Percentiles rank a stretch among this genome's conserved stretches.
These are phyloP conservation scores for Nephrotoma flavescens DNA, from an alignment of 2,888 invertebrate genomes.

Conservation along the genomic window DNA sequence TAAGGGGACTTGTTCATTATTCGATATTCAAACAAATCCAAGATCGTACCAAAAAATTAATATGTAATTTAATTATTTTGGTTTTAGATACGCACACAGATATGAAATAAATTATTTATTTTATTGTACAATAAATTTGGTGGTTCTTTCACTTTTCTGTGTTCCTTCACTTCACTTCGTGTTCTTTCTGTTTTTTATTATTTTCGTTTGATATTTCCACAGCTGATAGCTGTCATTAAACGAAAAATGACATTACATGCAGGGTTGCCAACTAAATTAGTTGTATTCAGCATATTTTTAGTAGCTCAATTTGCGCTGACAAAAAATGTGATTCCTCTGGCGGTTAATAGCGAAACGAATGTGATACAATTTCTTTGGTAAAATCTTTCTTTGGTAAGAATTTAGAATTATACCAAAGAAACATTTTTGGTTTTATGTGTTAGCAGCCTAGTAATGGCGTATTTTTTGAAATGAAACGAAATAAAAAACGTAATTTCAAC, in stretches of 20 bases:
- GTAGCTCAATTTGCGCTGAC: background rate
- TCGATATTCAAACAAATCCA: background rate
- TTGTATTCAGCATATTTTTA: background rate
- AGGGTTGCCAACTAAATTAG: background rate
- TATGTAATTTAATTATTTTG: background rate
- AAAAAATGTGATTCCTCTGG: too few species aligned
- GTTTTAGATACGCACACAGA: background rate
- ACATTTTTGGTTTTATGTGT: too few species aligned
- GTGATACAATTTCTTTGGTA: too few species aligned
- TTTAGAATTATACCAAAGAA: too few species aligned
- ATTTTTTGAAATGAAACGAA: too few species aligned
- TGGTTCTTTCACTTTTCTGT: background rate
- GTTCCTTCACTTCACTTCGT: background rate
- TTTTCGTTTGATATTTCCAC: background rate
- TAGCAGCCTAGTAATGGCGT: too few species aligned
- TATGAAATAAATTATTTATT: background rate
- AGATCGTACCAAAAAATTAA: background rate
- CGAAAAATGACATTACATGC: background rate
- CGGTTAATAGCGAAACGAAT: too few species aligned
- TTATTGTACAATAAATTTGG: background rate
- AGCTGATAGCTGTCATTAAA: background rate
- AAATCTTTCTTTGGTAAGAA: too few species aligned
- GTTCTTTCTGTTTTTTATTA: background rate
- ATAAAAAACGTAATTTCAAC: too few species aligned
- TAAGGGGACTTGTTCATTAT: slow-evolving; percentile 17